Conservation (phyloP, 2,113 vertebrate genomes). For the Nycticorax nycticorax region DNA sequence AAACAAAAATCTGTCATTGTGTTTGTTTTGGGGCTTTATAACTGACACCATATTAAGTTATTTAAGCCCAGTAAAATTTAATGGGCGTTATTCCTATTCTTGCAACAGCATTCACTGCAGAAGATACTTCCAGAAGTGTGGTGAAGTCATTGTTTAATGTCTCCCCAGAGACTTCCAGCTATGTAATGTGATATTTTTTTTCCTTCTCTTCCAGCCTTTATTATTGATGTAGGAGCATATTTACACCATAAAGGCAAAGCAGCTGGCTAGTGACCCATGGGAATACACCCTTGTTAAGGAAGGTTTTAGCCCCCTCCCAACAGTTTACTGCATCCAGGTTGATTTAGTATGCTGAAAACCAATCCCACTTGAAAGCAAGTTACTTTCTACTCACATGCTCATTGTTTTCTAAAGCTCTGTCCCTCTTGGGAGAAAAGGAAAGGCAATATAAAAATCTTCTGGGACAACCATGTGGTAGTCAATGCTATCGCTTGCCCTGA, state of each 20-base stretch:
- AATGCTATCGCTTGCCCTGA: neutral
- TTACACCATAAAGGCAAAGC: conserved; percentile 41
- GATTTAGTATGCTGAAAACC: conserved; percentile 59
- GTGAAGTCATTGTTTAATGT: conserved; percentile 51
- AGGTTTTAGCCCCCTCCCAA: conserved; percentile 41
- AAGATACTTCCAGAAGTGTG: conserved; percentile 20
- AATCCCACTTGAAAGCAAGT: conserved; percentile 27
- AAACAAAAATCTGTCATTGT: conserved; percentile 35
- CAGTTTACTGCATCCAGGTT: conserved; percentile 44
- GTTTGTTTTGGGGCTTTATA: conserved; percentile 38
- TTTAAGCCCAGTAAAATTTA: neutral
- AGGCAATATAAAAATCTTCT: conserved; percentile 22
- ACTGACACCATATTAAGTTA: conserved; percentile 7
- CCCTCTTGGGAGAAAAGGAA: conserved; percentile 32
- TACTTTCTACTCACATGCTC: conserved; percentile 12
- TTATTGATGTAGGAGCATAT: conserved; percentile 25
- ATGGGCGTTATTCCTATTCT: conserved; percentile 9
- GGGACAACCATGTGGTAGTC: conserved; percentile 36
- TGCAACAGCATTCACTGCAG: neutral
- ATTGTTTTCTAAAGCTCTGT: conserved; percentile 33
- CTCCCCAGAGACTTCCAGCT: conserved; percentile 8
- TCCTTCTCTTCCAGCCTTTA: neutral
- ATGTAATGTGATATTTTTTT: conserved; percentile 44
- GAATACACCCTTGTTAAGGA: conserved; percentile 31
- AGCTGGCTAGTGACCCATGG: conserved; percentile 61